phyloP scores from a whole-genome alignment of 1,140 invertebrate genomes.

The Brachionus sp. region DNA sequence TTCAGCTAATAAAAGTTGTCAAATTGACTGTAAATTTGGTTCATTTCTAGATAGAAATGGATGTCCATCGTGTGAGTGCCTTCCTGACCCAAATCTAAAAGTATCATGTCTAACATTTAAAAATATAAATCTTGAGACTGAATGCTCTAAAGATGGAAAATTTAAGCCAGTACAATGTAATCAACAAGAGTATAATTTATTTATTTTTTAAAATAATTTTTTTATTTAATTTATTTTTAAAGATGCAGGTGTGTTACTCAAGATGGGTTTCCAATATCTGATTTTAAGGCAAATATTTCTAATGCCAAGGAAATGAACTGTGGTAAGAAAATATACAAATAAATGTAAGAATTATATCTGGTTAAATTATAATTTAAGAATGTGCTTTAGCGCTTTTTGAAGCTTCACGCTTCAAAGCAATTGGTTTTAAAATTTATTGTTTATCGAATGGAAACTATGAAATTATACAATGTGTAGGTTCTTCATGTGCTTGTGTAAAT shows the following conservation, averaged over 20 bases:
- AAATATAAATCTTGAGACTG: not conserved
- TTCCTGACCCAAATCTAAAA: slow-evolving; percentile 28
- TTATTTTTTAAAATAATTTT: not conserved
- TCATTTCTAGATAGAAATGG: slow-evolving; percentile 28
- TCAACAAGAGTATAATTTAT: slow-evolving; percentile 12
- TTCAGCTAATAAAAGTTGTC: not conserved
- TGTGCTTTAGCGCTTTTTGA: slow-evolving; percentile 32
- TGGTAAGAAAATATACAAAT: slow-evolving; percentile 28
- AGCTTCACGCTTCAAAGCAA: not conserved
- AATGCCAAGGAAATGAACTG: slow-evolving; percentile 29
- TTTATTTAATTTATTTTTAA: not conserved
- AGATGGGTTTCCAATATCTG: slow-evolving; percentile 15
- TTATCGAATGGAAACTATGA: slow-evolving; percentile 31
- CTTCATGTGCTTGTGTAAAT: slow-evolving; percentile 40
- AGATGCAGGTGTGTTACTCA: slow-evolving; percentile 15
- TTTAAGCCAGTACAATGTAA: slow-evolving; percentile 30
- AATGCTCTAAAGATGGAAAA: not conserved
- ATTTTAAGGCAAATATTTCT: slow-evolving; percentile 27
- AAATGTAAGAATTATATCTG: not conserved
- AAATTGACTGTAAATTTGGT: not conserved
- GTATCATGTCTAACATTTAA: not conserved
- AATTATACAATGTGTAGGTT: slow-evolving; percentile 25
- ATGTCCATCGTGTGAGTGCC: slow-evolving; percentile 22
- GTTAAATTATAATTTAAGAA: slow-evolving; percentile 20
- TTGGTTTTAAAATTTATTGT: slow-evolving; percentile 41